Percentiles rank a stretch among this genome's conserved stretches.
Evolutionary conservation across 2,113 vertebrate genomes (phyloP).

Genomic region (Zapus hudsonius): DNA sequence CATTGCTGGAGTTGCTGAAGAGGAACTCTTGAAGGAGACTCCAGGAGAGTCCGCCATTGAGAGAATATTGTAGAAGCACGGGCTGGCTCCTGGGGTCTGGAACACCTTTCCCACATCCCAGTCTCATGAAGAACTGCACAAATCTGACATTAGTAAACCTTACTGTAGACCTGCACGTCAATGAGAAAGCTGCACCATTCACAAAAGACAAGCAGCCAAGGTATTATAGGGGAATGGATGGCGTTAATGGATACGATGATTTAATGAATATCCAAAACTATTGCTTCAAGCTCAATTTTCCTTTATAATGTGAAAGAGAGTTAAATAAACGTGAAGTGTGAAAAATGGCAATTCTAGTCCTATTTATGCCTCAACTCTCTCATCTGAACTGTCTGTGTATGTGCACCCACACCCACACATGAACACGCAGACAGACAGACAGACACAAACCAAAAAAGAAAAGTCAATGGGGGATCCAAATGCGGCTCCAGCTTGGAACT

Average conservation of each 20-base stretch:
- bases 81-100: slow-evolving; percentile 97
- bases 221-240: rapidly evolving
- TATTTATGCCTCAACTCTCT: not conserved
- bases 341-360: slow-evolving; percentile 26
- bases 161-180: slow-evolving; percentile 57
- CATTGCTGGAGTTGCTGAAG: slow-evolving; percentile 97
- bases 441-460: too few relatives aligned
- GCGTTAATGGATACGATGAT: not conserved
- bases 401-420: too few relatives aligned
- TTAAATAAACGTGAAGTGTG: slow-evolving; percentile 58
- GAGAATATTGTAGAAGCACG: slow-evolving; percentile 95
- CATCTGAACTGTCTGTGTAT: not conserved
- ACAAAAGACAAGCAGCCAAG: not conserved
- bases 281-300: slow-evolving; percentile 4
- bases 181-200: not conserved
- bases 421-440: too few relatives aligned
- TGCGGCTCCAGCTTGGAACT: not conserved
- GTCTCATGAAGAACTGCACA: slow-evolving; percentile 98
- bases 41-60: slow-evolving; percentile 95
- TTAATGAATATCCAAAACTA: slow-evolving; percentile 8
- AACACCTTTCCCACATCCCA: slow-evolving; percentile 96
- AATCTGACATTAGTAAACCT: slow-evolving; percentile 87
- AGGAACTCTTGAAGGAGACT: slow-evolving; percentile 96
- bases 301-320: slow-evolving; percentile 40
- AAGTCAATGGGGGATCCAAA: not conserved